Evolutionary conservation across 1,140 invertebrate species (phyloP), one percentile per base, ranked within the genome.

Genomic region (Leucophenga varia): DNA sequence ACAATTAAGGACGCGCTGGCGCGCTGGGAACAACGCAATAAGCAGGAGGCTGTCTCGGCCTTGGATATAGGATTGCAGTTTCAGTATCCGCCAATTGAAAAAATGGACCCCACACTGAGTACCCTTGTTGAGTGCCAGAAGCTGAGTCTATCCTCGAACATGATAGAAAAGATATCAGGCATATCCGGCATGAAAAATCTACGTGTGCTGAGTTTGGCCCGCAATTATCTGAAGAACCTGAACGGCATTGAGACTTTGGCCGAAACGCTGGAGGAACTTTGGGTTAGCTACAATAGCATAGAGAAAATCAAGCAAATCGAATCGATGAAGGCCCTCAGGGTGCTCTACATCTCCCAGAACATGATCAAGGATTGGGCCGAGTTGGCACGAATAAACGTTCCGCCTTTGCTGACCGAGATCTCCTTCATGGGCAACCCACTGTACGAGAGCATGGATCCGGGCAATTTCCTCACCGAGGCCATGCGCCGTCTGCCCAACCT

Each of bases 211-310:
- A 91, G 91, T 1, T 61, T 97, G 4, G 90, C 90, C 12, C 81
- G 93, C 57, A 97, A 97, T 74, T 88, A 90, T 57, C 88, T 97
- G 3, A 97, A 97, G 78, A 86, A 81, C n/a, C 85, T 97, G 37
- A 77, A 84, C 22, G 91, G 91, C 18, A 80, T 94, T 57, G 93
- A 96, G 79, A 80, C 82, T 2, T 79, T 96, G 10, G 87, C 82
- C 1, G 93, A 97, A 14, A 92, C 88, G 0, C 74, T 97, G 28
- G 89, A 94, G 67, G 86, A 97, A 73, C 76, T 97, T 1, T 97
- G 94, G 94, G 89, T 96, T 47, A 96, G 93, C 0, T 97, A 96
- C 69, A 97, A 97, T 76, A 80, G 85, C 13, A 90, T 97, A 53
- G 93, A 97, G 70, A 96, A 95, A 78, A 79, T 94, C 46, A 96